Evolutionary conservation across 2,113 vertebrate genomes (phyloP).

Genomic region (Rhombomys opimus): DNA sequence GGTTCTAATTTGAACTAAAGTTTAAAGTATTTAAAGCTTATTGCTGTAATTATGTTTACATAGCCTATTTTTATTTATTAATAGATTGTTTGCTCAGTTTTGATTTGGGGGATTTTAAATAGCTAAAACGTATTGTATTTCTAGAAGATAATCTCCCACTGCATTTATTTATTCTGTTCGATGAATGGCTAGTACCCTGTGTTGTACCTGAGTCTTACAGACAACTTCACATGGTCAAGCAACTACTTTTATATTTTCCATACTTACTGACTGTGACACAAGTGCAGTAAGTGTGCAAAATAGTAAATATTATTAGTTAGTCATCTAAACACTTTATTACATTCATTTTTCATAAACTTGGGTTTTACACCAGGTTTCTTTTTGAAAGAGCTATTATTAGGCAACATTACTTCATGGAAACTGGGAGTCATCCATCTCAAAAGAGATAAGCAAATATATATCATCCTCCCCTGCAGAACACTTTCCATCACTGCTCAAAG

Average conservation of each 20-base stretch:
- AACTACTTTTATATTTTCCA: neutral
- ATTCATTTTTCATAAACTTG: neutral
- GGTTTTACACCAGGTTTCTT: constrained; percentile 17
- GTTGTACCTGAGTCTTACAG: neutral
- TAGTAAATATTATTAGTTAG: neutral
- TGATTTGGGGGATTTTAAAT: constrained; percentile 19
- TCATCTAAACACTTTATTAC: neutral
- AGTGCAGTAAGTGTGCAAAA: constrained; percentile 7
- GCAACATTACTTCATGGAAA: neutral
- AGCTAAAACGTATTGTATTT: neutral
- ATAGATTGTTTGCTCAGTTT: neutral
- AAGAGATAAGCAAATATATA: neutral
- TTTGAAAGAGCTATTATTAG: constrained; percentile 15
- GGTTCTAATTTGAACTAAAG: neutral
- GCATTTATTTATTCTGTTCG: neutral
- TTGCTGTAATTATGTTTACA: constrained; percentile 30
- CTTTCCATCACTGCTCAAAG: neutral
- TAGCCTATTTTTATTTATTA: constrained; percentile 33
- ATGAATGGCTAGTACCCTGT: neutral
- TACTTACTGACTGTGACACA: neutral
- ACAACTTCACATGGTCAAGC: neutral
- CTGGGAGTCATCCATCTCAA: neutral
- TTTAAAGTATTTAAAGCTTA: neutral
- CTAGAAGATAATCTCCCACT: neutral
- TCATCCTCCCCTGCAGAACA: neutral